These are phyloP conservation scores for Beroe forskalii DNA, from an alignment of 37 sponge, comb jelly and placozoan genomes.

Conservation along the genomic window DNA sequence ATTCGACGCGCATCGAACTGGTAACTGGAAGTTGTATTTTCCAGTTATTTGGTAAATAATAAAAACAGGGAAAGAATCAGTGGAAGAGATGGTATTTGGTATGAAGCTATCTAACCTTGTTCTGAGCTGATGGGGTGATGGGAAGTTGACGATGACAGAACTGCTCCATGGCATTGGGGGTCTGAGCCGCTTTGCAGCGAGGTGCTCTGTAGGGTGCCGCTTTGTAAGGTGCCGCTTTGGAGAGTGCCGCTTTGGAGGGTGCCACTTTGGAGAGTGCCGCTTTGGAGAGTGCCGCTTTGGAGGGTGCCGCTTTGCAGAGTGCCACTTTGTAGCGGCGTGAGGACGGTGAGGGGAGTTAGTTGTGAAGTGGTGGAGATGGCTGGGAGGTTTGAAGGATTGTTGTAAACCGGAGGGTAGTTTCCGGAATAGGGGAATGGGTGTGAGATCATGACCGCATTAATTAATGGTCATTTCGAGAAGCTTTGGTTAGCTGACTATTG, in stretches of 20 bases:
- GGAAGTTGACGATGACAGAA: background rate
- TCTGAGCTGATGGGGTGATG: background rate
- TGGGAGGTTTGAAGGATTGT: background rate
- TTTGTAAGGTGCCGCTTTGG: too few relatives aligned
- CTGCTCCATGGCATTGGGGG: background rate
- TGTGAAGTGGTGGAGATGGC: background rate
- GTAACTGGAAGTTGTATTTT: too few relatives aligned
- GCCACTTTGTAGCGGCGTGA: slow-evolving; percentile 14
- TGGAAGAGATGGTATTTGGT: too few relatives aligned
- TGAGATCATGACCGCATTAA: too few relatives aligned
- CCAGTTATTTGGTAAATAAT: too few relatives aligned
- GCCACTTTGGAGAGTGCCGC: too few relatives aligned
- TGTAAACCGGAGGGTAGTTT: slow-evolving; percentile 8
- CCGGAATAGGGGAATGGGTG: slow-evolving; percentile 1
- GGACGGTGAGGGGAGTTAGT: slow-evolving; percentile 8
- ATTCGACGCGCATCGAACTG: too few relatives aligned
- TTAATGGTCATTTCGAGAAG: too few relatives aligned
- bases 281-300: background rate
- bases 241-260: too few relatives aligned
- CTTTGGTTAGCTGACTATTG: too few relatives aligned
- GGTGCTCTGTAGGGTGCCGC: background rate
- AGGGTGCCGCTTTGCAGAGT: background rate
- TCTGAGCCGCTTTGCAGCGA: background rate
- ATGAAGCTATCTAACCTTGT: background rate
- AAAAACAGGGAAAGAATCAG: background rate